phyloP scores from a whole-genome alignment of 2,113 vertebrate genomes.

The Phaetusa simplex region DNA sequence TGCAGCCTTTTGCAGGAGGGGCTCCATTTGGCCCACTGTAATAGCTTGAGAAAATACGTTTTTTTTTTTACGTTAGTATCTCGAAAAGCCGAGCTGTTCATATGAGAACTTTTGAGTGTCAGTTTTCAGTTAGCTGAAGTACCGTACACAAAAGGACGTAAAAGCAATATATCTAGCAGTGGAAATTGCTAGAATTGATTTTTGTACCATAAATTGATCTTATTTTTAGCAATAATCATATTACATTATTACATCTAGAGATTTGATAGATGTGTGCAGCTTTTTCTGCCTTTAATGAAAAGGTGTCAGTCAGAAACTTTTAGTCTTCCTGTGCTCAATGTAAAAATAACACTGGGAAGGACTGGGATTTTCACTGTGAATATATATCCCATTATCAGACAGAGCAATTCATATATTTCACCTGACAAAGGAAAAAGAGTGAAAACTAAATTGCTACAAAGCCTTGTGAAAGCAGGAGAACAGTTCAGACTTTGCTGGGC shows the following conservation, averaged over 20 bases:
- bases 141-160: not conserved
- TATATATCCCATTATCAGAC: not conserved
- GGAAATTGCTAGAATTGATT: conserved; percentile 42
- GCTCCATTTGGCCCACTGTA: not conserved
- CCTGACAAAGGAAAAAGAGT: not conserved
- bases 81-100: not conserved
- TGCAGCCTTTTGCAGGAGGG: not conserved
- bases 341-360: conserved; percentile 3
- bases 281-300: conserved; percentile 19
- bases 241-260: conserved; percentile 13
- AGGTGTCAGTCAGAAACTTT: not conserved
- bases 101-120: conserved; percentile 5
- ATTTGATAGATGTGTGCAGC: not conserved
- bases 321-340: not conserved
- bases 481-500: not conserved
- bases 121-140: conserved; percentile 24
- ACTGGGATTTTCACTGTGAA: not conserved
- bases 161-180: conserved; percentile 34
- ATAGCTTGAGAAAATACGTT: not conserved
- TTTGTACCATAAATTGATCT: conserved; percentile 32
- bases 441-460: not conserved
- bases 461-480: not conserved
- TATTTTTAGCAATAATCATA: conserved; percentile 50
- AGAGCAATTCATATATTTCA: not conserved
- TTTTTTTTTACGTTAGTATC: not conserved